Conservation (phyloP, 2,113 vertebrate genomes). For the Ornithorhynchus anatinus region DNA sequence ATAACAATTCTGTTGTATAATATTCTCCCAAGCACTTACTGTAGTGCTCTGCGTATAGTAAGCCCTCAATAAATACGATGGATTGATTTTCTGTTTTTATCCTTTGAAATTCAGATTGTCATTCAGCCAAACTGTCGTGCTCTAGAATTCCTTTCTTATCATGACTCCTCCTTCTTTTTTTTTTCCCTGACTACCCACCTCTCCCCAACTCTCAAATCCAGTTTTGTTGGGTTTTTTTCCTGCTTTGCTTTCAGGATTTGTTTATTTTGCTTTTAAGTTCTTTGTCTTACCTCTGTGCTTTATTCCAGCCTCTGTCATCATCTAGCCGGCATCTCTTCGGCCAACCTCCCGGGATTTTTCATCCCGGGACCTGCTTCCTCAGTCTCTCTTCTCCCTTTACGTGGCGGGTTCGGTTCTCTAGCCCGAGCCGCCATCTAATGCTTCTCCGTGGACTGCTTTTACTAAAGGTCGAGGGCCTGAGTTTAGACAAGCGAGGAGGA, state of each 20-base stretch:
- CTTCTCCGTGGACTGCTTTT: neutral
- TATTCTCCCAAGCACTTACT: too few relatives aligned
- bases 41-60: too few relatives aligned
- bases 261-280: neutral
- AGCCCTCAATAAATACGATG: too few relatives aligned
- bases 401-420: neutral
- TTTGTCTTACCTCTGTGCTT: neutral
- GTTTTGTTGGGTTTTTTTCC: too few relatives aligned
- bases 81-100: too few relatives aligned
- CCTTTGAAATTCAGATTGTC: too few relatives aligned
- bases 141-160: too few relatives aligned
- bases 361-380: neutral
- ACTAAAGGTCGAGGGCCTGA: neutral
- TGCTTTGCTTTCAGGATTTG: neutral
- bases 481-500: neutral
- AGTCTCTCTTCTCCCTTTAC: neutral
- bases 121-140: too few relatives aligned
- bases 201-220: too few relatives aligned
- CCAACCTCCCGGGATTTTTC: neutral
- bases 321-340: neutral
- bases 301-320: neutral
- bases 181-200: too few relatives aligned
- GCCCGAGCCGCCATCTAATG: accelerated
- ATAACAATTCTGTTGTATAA: too few relatives aligned
- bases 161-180: too few relatives aligned